Evolutionary conservation across 2,888 invertebrate species (phyloP).

Genomic region (Biston stratarius): DNA sequence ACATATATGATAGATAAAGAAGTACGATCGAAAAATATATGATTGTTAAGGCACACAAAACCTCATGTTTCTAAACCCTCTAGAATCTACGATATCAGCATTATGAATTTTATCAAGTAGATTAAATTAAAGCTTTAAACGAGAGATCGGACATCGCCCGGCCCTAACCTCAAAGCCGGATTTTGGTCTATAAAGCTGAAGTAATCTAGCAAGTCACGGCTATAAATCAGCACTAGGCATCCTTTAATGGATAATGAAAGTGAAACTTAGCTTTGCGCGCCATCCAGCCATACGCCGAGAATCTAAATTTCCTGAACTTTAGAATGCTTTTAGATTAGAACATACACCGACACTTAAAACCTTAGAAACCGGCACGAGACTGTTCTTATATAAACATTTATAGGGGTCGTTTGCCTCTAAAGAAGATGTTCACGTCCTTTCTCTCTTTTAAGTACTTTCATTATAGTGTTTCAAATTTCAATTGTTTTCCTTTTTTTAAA

Average conservation of each 20-base stretch:
- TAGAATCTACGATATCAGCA: no score
- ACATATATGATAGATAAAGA: no score
- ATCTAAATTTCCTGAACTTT: background rate
- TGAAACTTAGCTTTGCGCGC: background rate
- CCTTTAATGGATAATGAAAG: conserved; percentile 8
- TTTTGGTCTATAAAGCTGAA: conserved; percentile 6
- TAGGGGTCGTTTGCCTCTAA: conserved; percentile 5
- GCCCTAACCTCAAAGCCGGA: conserved; percentile 10
- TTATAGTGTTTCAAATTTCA: no score
- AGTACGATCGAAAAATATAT: no score
- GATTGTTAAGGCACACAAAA: no score
- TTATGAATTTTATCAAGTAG: no score
- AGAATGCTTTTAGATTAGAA: background rate
- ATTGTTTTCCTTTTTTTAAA: no score
- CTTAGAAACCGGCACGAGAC: no score
- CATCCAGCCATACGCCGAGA: background rate
- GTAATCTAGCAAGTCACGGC: conserved; percentile 22
- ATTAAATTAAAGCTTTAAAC: conserved; percentile 6
- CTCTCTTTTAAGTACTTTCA: no score
- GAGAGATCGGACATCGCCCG: conserved; percentile 15
- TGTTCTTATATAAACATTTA: background rate
- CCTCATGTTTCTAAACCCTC: no score
- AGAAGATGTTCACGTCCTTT: conserved; percentile 7
- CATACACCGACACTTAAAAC: background rate
- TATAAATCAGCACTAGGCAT: conserved; percentile 21